Evolutionary conservation across 2,888 invertebrate species (phyloP).

Genomic region (Plagodis pulveraria): DNA sequence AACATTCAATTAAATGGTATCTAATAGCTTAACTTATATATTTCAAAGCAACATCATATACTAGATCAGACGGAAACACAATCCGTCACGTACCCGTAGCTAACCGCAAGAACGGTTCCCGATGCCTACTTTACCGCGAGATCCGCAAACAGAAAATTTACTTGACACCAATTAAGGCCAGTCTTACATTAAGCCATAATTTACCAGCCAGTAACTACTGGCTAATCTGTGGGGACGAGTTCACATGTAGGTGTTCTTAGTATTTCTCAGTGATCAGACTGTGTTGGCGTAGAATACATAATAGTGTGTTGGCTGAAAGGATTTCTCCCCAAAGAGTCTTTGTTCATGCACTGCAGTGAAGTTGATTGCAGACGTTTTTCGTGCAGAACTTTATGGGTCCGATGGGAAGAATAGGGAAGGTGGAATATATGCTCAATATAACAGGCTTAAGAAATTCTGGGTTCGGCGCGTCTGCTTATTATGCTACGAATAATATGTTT

Average conservation of each 20-base stretch:
- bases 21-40: neutral
- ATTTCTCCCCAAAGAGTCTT: slow-evolving; percentile 37
- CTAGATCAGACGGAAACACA: slow-evolving; percentile 9
- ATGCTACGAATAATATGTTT: slow-evolving; percentile 5
- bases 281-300: slow-evolving; percentile 14
- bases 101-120: slow-evolving; percentile 35
- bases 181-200: slow-evolving; percentile 35
- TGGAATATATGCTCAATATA: slow-evolving; percentile 16
- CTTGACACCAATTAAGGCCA: slow-evolving; percentile 40
- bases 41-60: neutral
- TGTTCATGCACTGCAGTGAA: slow-evolving; percentile 36
- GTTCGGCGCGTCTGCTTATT: slow-evolving; percentile 11
- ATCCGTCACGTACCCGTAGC: slow-evolving; percentile 27
- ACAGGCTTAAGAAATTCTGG: slow-evolving; percentile 5
- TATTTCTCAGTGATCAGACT: slow-evolving; percentile 13
- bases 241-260: slow-evolving; percentile 1
- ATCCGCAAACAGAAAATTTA: slow-evolving; percentile 40
- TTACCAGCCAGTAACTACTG: slow-evolving; percentile 26
- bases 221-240: slow-evolving; percentile 15
- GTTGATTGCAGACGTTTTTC: slow-evolving; percentile 39
- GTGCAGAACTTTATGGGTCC: slow-evolving; percentile 32
- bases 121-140: slow-evolving; percentile 30
- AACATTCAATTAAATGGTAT: neutral
- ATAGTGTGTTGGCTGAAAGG: slow-evolving; percentile 23
- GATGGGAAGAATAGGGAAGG: slow-evolving; percentile 27